A percentile compares a stretch with the other conserved stretches of the same genome.
phyloP scores from a whole-genome alignment of 2,888 invertebrate species.

The Terebella lapidaria region DNA sequence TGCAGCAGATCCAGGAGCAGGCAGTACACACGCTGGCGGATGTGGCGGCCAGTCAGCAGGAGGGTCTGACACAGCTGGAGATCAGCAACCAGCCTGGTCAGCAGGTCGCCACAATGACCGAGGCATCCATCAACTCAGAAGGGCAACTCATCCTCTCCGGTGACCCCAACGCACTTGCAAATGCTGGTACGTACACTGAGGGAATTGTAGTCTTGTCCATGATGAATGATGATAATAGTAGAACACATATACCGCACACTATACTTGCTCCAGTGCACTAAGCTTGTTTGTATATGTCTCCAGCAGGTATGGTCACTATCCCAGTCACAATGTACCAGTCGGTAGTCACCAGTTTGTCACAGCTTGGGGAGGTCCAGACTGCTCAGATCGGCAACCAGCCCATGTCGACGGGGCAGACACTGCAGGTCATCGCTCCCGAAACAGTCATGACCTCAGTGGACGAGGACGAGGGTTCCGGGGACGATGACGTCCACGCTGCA shows the following conservation, averaged over 20 bases:
- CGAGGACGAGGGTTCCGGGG: not conserved
- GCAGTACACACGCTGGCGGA: constrained; percentile 59
- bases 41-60: constrained; percentile 54
- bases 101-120: constrained; percentile 50
- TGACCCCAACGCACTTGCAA: constrained; percentile 56
- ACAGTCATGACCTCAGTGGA: not conserved
- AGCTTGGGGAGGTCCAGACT: not conserved
- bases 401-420: constrained; percentile 19
- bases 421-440: constrained; percentile 14
- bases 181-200: not conserved
- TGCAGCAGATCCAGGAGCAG: constrained; percentile 37
- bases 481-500: not conserved
- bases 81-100: constrained; percentile 59
- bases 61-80: constrained; percentile 61
- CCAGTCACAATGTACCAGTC: constrained; percentile 96
- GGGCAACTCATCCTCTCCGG: constrained; percentile 92
- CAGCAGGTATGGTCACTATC: constrained; percentile 89
- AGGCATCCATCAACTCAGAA: constrained; percentile 73
- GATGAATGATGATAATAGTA: no score
- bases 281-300: no score
- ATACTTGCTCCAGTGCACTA: no score
- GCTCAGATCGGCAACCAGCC: not conserved
- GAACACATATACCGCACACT: no score
- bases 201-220: no score
- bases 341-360: constrained; percentile 68